Base-by-base conservation (phyloP, 2,888 invertebrate species). In the Troglohyphantes excavatus region DNA sequence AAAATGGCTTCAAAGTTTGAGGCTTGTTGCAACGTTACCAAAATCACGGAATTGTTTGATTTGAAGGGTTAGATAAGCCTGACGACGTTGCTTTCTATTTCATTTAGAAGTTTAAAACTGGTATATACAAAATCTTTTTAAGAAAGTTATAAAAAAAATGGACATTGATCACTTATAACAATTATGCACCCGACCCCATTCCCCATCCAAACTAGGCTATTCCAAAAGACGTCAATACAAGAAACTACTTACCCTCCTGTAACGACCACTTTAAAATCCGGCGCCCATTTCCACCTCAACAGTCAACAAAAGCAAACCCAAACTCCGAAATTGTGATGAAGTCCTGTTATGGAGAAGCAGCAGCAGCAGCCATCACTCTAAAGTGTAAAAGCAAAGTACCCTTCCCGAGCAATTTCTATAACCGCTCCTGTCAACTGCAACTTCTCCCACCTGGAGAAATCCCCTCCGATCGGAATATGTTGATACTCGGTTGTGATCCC, bases 401-500 rank as follows among this genome's bases (percentile, higher is more conserved):
- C n/a, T 19, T 39, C 70, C 39, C 13, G 21, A 72, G 27, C 72
- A 46, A 78, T 65, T 78, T 26, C 76, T 23, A 43, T 39, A 43
- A 67, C 27, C 67, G 29, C 72, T 59, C 39, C 39, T 65, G 78
- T 78, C 78, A 78, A 63, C 75, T 59, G 59, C n/a, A n/a, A n/a
- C n/a, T n/a, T n/a, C n/a, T n/a, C n/a, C 75, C 61, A 63, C 78
- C 53, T 19, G 19, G 21, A 67, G 17, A 26, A 81, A 53, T 67
- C 67, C 67, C 27, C n/a, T 19, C 23, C 39, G 59, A 81, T 68
- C 39, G 39, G 82, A 83, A 83, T 83, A 73, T 83, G 83, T 73
- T 83, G 83, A 83, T 83, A 72, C 79, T 63, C 59, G n/a, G n/a
- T n/a, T 39, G 81, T 59, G 53, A 81, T 81, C 81, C 23, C 63